Conservation (phyloP, 2,888 invertebrate genomes). For the Eueremaeus valkanovi region DNA sequence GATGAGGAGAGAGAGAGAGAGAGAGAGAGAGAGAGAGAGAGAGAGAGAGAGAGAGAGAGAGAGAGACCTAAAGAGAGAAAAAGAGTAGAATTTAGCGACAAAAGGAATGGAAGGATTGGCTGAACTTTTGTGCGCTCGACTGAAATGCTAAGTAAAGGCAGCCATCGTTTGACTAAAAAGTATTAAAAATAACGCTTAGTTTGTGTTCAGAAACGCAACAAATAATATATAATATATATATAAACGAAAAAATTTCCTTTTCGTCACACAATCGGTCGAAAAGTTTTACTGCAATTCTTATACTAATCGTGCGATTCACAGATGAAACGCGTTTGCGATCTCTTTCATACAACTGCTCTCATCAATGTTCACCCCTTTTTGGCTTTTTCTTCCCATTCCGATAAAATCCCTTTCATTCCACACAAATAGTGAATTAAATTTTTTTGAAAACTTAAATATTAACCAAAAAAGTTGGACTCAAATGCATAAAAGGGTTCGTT, state of each 20-base stretch:
- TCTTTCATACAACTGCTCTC: neutral
- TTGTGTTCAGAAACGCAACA: neutral
- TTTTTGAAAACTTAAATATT: neutral
- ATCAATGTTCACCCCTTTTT: neutral
- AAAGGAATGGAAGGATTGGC: conserved; percentile 7
- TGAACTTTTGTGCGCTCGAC: neutral
- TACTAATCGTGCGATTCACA: neutral
- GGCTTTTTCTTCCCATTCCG: neutral
- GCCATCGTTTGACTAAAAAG: neutral
- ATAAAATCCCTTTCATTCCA: neutral
- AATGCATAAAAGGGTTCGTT: neutral
- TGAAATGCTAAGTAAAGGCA: conserved; percentile 3
- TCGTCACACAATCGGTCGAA: neutral
- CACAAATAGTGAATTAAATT: neutral
- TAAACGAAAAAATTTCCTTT: neutral
- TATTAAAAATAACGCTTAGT: conserved; percentile 1
- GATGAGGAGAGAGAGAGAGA: too few relatives aligned
- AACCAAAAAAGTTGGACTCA: neutral
- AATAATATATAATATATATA: too few relatives aligned
- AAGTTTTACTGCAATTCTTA: neutral
- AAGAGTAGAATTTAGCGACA: neutral
- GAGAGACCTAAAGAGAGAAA: neutral
- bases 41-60: too few relatives aligned
- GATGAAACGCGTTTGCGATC: neutral
- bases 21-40: too few relatives aligned